Conservation (phyloP, 2,113 vertebrate species). For the Xyliphius kryptos region DNA sequence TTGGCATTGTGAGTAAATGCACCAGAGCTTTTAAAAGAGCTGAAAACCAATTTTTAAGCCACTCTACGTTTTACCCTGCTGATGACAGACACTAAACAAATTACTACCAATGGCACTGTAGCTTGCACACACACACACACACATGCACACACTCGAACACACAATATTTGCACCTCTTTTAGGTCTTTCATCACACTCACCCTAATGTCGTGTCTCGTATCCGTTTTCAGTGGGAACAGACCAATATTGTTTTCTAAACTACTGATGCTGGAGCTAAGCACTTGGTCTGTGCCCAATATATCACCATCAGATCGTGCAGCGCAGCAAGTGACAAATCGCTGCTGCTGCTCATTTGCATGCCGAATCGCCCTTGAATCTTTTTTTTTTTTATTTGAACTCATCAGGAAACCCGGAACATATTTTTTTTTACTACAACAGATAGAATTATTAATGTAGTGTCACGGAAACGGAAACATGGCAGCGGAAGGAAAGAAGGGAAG, state of each 20-base stretch:
- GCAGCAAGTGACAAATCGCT: constrained; percentile 58
- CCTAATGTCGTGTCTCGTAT: constrained; percentile 2
- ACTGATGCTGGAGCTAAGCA: constrained; percentile 45
- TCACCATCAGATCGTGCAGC: constrained; percentile 50
- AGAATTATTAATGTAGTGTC: too few relatives aligned
- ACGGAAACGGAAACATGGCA: too few relatives aligned
- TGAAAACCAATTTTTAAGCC: constrained; percentile 13
- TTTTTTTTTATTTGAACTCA: constrained; percentile 1
- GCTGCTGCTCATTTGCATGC: constrained; percentile 60
- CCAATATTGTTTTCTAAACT: constrained; percentile 28
- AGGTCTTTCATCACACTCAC: constrained; percentile 7
- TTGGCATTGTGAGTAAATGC: constrained; percentile 2
- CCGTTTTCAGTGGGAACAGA: constrained; percentile 8
- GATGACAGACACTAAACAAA: too few relatives aligned
- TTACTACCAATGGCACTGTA: too few relatives aligned
- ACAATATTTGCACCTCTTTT: not conserved
- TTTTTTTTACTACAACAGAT: too few relatives aligned
- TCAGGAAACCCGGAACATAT: constrained; percentile 1
- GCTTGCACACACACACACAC: constrained; percentile 2
- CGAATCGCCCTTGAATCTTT: constrained; percentile 56
- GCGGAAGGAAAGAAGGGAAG: too few relatives aligned
- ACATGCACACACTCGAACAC: too few relatives aligned
- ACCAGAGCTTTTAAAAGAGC: not conserved
- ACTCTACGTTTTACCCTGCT: too few relatives aligned
- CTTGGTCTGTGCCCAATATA: constrained; percentile 58